Percentiles rank a stretch among this genome's conserved stretches.
phyloP scores from a whole-genome alignment of 2,113 vertebrate species.

The Delphinapterus leucas region DNA sequence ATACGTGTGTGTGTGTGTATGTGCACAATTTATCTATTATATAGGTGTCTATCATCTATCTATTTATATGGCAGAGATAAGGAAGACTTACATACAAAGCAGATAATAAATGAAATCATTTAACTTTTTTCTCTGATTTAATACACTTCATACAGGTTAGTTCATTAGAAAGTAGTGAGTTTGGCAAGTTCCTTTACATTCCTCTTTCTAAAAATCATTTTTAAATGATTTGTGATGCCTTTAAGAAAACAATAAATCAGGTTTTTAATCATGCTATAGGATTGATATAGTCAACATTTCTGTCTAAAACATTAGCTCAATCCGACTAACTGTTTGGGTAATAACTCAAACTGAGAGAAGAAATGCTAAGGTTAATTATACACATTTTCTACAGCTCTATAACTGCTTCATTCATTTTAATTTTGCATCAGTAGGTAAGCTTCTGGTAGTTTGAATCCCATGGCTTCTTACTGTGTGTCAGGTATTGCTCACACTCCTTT shows the following conservation, averaged over 20 bases:
- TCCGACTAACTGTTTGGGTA: background rate
- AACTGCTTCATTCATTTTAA: constrained; percentile 57
- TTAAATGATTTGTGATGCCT: background rate
- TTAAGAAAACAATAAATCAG: constrained; percentile 26
- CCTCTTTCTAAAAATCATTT: background rate
- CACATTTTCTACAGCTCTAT: background rate
- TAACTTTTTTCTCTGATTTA: background rate
- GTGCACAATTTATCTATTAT: background rate
- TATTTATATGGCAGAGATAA: background rate
- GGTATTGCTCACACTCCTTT: background rate
- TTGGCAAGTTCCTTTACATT: background rate
- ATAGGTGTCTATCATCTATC: background rate
- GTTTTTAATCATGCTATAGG: background rate
- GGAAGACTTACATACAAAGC: background rate
- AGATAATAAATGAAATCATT: background rate
- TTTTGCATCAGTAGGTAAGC: constrained; percentile 7
- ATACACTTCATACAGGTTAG: background rate
- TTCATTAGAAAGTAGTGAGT: background rate
- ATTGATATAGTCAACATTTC: constrained; percentile 2
- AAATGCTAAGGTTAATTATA: constrained; percentile 42
- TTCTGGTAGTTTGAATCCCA: background rate
- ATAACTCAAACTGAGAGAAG: constrained; percentile 37
- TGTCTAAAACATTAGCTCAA: background rate
- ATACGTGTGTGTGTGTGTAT: background rate
- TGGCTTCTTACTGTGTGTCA: background rate